These are phyloP conservation scores for Drosophila mimetica DNA, from an alignment of 2,888 invertebrate genomes.

Conservation along the genomic window DNA sequence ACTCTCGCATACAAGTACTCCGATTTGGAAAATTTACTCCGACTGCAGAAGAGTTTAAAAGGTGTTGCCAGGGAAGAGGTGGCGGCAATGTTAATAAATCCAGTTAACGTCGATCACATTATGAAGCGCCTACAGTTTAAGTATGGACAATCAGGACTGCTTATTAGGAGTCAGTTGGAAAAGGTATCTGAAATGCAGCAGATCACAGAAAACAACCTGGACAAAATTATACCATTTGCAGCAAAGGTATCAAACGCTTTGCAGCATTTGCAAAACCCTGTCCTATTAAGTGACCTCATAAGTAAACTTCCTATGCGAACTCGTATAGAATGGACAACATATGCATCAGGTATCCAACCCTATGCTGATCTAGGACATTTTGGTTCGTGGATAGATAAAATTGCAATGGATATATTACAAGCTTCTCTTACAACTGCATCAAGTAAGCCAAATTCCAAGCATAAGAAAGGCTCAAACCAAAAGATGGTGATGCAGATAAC, in stretches of 20 bases:
- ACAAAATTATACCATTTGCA: not conserved
- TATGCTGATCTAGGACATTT: not conserved
- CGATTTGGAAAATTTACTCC: not conserved
- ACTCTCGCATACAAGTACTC: constrained; percentile 2
- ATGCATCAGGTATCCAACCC: not conserved
- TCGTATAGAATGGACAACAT: not conserved
- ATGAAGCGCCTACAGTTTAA: too few relatives aligned
- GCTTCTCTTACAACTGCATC: not conserved
- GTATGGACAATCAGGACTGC: too few relatives aligned
- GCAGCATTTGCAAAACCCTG: too few relatives aligned
- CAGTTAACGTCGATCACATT: too few relatives aligned
- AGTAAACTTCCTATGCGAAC: not conserved
- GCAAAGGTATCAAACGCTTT: not conserved
- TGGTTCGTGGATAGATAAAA: too few relatives aligned
- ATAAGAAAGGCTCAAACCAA: not conserved
- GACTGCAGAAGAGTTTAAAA: constrained; percentile 2
- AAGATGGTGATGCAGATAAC: not conserved
- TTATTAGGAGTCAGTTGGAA: too few relatives aligned
- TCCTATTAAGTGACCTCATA: not conserved
- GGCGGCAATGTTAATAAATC: too few relatives aligned
- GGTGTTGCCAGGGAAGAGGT: not conserved
- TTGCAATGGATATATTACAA: not conserved
- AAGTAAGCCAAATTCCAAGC: not conserved
- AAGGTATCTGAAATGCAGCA: too few relatives aligned
- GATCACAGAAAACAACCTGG: too few relatives aligned